phyloP scores from a whole-genome alignment of 2,113 vertebrate species.

The Phrynocephalus versicolor region DNA sequence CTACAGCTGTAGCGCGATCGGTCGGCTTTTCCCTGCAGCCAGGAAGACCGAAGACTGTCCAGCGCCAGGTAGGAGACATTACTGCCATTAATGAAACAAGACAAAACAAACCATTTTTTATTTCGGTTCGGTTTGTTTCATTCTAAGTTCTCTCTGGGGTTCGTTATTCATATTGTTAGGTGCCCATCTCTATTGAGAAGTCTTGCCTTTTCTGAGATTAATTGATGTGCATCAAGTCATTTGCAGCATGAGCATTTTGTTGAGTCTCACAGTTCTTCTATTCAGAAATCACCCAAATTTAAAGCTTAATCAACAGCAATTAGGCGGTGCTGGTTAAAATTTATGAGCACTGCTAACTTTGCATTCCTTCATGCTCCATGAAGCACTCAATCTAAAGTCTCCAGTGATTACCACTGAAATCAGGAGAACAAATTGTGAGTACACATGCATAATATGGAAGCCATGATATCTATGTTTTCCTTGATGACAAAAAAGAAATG shows the following conservation, averaged over 20 bases:
- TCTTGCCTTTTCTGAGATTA: not conserved
- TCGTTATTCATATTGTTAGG: no score
- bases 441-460: not conserved
- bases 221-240: accelerated
- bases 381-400: not conserved
- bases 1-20: no score
- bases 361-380: conserved; percentile 15
- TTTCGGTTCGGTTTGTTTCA: no score
- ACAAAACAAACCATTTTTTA: no score
- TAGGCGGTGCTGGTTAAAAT: not conserved
- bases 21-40: no score
- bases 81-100: no score
- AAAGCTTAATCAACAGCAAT: not conserved
- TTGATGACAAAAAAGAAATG: conserved; percentile 40
- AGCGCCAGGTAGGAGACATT: no score
- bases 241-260: not conserved
- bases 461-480: conserved; percentile 17
- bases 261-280: not conserved
- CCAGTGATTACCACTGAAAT: not conserved
- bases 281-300: not conserved
- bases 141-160: no score
- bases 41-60: no score
- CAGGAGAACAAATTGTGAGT: not conserved
- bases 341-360: conserved; percentile 9
- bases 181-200: not conserved